Evolutionary conservation across 2,888 invertebrate species (phyloP).

Genomic region (Pyrrhia umbra): DNA sequence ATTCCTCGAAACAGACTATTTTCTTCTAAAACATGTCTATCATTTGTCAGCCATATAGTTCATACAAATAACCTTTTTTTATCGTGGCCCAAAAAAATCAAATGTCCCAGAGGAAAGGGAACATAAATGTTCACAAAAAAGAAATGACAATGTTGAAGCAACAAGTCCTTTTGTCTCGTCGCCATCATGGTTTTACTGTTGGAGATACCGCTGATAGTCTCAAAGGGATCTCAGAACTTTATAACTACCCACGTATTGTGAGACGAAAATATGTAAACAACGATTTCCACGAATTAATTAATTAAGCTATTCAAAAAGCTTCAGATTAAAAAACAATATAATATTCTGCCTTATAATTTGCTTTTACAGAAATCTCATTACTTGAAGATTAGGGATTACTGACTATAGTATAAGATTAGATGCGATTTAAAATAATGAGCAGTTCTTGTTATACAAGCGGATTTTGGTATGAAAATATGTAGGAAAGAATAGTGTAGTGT

Average conservation of each 20-base stretch:
- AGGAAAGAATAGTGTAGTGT: no score
- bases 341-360: neutral
- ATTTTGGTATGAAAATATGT: neutral
- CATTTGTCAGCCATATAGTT: conserved; percentile 42
- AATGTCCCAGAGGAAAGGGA: conserved; percentile 41
- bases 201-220: conserved; percentile 18
- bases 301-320: neutral
- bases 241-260: neutral
- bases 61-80: conserved; percentile 45
- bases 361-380: neutral
- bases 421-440: neutral
- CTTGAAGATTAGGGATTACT: neutral
- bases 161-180: conserved; percentile 62
- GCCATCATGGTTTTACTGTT: conserved; percentile 17
- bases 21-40: conserved; percentile 23
- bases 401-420: neutral
- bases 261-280: no score
- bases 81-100: conserved; percentile 34
- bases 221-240: conserved; percentile 5
- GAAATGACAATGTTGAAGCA: conserved; percentile 65
- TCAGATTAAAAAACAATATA: neutral
- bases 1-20: conserved; percentile 3
- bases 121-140: conserved; percentile 60
- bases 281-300: neutral
- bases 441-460: neutral